These are phyloP conservation scores for Clunio marinus DNA, from an alignment of 2,888 invertebrate genomes.

Conservation along the genomic window DNA sequence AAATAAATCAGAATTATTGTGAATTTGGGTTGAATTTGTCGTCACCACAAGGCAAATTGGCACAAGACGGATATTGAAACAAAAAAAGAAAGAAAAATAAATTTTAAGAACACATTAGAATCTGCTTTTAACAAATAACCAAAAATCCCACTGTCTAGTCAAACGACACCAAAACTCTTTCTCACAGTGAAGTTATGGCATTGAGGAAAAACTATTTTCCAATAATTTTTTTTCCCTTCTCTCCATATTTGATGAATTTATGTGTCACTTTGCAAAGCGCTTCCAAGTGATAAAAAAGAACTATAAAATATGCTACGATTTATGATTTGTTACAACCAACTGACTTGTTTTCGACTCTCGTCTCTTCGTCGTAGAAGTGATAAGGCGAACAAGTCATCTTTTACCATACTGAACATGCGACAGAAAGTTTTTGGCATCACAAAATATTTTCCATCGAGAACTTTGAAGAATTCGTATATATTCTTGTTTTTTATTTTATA, in stretches of 20 bases:
- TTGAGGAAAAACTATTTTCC: constrained; percentile 5
- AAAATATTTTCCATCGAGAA: not conserved
- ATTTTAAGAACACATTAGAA: too few species aligned
- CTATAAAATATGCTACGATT: constrained; percentile 34
- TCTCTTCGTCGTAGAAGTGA: not conserved
- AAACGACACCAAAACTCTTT: too few species aligned
- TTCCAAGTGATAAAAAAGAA: constrained; percentile 26
- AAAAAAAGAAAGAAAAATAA: too few species aligned
- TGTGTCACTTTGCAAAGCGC: constrained; percentile 21
- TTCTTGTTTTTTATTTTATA: too few species aligned
- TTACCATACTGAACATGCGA: not conserved
- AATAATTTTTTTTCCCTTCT: not conserved
- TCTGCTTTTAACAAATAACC: too few species aligned
- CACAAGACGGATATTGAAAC: too few species aligned
- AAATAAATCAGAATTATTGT: too few species aligned
- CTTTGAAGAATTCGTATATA: not conserved
- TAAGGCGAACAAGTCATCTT: not conserved
- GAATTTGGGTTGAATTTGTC: too few species aligned
- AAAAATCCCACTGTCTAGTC: too few species aligned
- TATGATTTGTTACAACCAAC: constrained; percentile 27
- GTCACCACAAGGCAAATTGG: too few species aligned
- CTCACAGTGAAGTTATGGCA: not conserved
- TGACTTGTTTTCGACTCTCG: constrained; percentile 31
- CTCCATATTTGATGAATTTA: constrained; percentile 17
- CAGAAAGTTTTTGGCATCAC: constrained; percentile 4